These are phyloP conservation scores for Melopsittacus undulatus DNA, from an alignment of 2,797 vertebrate species.

Conservation along the genomic window DNA sequence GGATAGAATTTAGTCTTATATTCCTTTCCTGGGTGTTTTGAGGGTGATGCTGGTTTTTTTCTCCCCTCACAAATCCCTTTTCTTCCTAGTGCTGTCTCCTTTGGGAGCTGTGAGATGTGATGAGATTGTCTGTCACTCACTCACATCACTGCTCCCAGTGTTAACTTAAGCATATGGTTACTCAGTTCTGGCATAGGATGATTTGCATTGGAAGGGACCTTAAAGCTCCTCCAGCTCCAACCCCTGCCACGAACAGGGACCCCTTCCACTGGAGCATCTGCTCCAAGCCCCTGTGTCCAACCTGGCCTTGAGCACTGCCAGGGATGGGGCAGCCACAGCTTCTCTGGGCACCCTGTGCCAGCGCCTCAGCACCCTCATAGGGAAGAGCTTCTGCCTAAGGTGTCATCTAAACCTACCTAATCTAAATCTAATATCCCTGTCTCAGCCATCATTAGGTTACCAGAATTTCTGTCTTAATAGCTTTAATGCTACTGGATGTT, in stretches of 20 bases:
- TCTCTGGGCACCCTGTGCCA: not conserved
- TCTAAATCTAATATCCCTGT: not conserved
- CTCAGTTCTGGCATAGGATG: not conserved
- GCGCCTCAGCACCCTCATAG: not conserved
- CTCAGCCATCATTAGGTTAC: not conserved
- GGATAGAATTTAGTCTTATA: not conserved
- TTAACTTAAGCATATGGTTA: rapidly evolving
- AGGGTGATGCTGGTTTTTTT: not conserved
- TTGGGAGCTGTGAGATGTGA: not conserved
- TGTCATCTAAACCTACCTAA: not conserved
- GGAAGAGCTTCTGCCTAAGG: not conserved
- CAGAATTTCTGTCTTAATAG: not conserved
- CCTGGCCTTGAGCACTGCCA: too few relatives aligned
- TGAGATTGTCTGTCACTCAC: not conserved
- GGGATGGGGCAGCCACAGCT: not conserved
- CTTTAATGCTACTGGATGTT: not conserved
- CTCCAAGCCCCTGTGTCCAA: too few relatives aligned
- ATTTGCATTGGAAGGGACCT: not conserved
- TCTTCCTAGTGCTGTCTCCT: not conserved
- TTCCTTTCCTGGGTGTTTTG: not conserved
- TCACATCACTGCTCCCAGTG: rapidly evolving
- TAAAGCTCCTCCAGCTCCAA: not conserved
- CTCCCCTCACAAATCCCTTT: not conserved
- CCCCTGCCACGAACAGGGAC: not conserved
- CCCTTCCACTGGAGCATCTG: not conserved